These are phyloP conservation scores for Falco punctatus DNA, from an alignment of 2,113 vertebrate species.

Conservation along the genomic window DNA sequence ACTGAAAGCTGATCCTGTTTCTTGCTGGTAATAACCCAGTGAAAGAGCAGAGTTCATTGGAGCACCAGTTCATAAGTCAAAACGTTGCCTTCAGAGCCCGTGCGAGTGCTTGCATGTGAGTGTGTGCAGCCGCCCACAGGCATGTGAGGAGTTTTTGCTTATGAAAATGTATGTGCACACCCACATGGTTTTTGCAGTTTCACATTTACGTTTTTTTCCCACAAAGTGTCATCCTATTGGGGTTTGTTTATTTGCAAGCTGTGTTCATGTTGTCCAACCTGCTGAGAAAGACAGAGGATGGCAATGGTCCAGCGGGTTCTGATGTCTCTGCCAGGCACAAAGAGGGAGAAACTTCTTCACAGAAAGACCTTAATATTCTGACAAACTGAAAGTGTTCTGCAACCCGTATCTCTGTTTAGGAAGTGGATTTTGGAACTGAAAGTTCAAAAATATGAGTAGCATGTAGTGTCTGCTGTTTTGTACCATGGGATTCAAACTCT, in stretches of 20 bases:
- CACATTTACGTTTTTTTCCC: not conserved
- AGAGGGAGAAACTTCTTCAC: not conserved
- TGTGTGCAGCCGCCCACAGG: not conserved
- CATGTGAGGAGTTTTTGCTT: not conserved
- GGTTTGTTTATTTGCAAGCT: constrained; percentile 54
- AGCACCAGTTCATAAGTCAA: not conserved
- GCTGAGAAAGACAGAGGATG: constrained; percentile 40
- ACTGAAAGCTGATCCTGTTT: not conserved
- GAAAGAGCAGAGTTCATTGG: not conserved
- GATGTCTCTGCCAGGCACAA: constrained; percentile 3
- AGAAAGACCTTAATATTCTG: constrained; percentile 3
- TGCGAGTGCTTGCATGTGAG: not conserved
- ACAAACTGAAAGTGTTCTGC: not conserved
- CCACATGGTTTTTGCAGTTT: not conserved
- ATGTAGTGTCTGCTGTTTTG: constrained; percentile 15
- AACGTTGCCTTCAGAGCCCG: not conserved
- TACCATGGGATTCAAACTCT: constrained; percentile 2
- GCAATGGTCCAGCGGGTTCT: not conserved
- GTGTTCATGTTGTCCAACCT: constrained; percentile 7
- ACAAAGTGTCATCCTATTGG: not conserved
- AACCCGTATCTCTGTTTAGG: not conserved
- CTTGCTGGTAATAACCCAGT: not conserved
- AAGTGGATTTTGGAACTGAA: constrained; percentile 26
- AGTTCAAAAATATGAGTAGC: constrained; percentile 1
- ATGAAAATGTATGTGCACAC: constrained; percentile 33